Evolutionary conservation across 2,888 invertebrate species (phyloP).

Genomic region (Graphium colonna): DNA sequence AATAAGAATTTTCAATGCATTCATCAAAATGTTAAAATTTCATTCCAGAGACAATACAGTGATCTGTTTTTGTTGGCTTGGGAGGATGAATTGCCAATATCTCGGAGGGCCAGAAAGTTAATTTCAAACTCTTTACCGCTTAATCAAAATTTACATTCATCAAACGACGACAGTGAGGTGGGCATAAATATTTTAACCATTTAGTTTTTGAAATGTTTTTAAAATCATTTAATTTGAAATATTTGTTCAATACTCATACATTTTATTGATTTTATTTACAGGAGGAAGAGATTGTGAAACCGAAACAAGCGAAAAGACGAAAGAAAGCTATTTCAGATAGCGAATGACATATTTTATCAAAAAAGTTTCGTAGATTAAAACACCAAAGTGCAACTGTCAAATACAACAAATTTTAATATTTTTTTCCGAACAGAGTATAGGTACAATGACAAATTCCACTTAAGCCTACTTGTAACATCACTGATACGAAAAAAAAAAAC

Average conservation of each 20-base stretch:
- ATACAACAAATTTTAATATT: constrained; percentile 65
- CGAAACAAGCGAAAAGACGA: constrained; percentile 93
- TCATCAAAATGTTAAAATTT: too few relatives aligned
- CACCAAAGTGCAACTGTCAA: constrained; percentile 79
- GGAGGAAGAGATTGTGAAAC: constrained; percentile 95
- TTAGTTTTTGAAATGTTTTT: too few relatives aligned
- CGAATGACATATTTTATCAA: constrained; percentile 86
- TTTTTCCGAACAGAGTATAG: constrained; percentile 40
- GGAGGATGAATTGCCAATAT: constrained; percentile 89
- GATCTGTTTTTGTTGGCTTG: constrained; percentile 94
- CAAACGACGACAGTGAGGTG: constrained; percentile 90
- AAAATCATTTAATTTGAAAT: too few relatives aligned
- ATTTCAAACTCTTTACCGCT: constrained; percentile 79
- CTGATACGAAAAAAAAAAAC: background rate
- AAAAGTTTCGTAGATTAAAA: constrained; percentile 64
- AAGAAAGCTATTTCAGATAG: constrained; percentile 96
- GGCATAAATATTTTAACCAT: constrained; percentile 20
- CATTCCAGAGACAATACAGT: constrained; percentile 88
- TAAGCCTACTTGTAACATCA: background rate
- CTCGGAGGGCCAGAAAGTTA: constrained; percentile 81
- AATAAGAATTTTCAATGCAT: too few relatives aligned
- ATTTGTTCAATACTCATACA: too few relatives aligned
- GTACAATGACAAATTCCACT: background rate
- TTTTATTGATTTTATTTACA: constrained; percentile 62
- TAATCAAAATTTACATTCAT: constrained; percentile 81